Evolutionary conservation across 1,140 invertebrate species (phyloP).

Genomic region (Trachymyrmex cornetzi): DNA sequence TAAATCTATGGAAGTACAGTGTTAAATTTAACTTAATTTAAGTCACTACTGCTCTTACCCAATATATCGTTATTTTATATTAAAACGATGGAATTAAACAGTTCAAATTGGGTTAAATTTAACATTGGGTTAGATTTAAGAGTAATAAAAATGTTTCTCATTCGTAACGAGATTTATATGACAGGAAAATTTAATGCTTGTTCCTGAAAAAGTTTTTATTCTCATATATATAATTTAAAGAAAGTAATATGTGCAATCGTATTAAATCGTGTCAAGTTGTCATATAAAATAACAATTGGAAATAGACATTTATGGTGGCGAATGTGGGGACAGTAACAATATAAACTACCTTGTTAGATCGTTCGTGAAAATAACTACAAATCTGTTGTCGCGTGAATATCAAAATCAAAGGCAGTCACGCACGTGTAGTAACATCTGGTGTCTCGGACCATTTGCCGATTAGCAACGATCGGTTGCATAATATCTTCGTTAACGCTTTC

Average conservation of each 20-base stretch:
- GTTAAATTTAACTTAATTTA: too few relatives aligned
- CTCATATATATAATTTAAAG: not conserved
- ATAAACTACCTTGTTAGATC: conserved; percentile 2
- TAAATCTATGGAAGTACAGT: too few relatives aligned
- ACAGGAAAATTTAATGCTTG: not conserved
- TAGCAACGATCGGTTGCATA: conserved; percentile 66
- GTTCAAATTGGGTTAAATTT: not conserved
- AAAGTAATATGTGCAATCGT: not conserved
- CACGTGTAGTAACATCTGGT: conserved; percentile 59
- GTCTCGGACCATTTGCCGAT: conserved; percentile 68
- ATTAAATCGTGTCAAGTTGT: not conserved
- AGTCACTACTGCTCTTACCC: too few relatives aligned
- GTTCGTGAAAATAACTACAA: conserved; percentile 15
- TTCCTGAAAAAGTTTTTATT: not conserved
- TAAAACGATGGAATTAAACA: too few relatives aligned
- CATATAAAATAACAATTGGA: not conserved
- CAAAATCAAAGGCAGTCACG: conserved; percentile 56
- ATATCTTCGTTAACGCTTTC: conserved; percentile 68
- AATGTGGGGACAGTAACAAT: conserved; percentile 26
- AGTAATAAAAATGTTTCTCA: not conserved
- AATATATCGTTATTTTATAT: too few relatives aligned
- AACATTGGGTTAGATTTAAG: not conserved
- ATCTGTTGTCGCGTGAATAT: conserved; percentile 45
- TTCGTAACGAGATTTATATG: not conserved
- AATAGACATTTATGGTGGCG: not conserved